phyloP scores from a whole-genome alignment of 2,113 vertebrate genomes.

The Lanius collurio region DNA sequence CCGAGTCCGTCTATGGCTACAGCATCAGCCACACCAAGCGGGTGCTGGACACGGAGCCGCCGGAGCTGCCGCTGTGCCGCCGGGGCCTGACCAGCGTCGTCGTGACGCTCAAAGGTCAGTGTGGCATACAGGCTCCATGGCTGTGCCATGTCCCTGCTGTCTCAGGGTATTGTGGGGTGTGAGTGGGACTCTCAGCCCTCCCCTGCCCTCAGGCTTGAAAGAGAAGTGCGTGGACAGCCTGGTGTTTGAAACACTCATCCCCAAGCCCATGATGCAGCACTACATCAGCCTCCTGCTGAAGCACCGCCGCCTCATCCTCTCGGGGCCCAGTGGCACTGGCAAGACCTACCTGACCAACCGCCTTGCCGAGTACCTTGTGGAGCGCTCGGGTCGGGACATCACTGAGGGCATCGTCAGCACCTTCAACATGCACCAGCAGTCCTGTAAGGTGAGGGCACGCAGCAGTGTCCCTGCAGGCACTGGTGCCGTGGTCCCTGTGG shows the following conservation, averaged over 20 bases:
- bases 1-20: constrained; percentile 87
- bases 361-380: constrained; percentile 90
- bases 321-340: constrained; percentile 92
- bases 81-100: constrained; percentile 80
- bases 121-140: neutral
- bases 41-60: constrained; percentile 81
- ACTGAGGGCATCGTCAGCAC: constrained; percentile 81
- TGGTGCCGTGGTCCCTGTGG: rapidly evolving
- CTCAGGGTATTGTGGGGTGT: rapidly evolving
- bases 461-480: too few relatives aligned
- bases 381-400: constrained; percentile 82
- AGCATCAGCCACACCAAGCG: constrained; percentile 86
- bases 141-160: neutral
- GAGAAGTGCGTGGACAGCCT: constrained; percentile 93
- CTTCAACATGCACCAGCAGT: constrained; percentile 96
- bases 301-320: constrained; percentile 90
- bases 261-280: constrained; percentile 97
- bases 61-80: constrained; percentile 77
- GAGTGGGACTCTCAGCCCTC: neutral
- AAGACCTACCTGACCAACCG: constrained; percentile 92
- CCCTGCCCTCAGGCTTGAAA: constrained; percentile 78
- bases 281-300: constrained; percentile 94
- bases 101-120: constrained; percentile 87
- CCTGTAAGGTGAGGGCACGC: constrained; percentile 82
- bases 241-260: constrained; percentile 93